Base-by-base conservation (phyloP, 2,113 vertebrate genomes). In the Sminthopsis crassicaudata region DNA sequence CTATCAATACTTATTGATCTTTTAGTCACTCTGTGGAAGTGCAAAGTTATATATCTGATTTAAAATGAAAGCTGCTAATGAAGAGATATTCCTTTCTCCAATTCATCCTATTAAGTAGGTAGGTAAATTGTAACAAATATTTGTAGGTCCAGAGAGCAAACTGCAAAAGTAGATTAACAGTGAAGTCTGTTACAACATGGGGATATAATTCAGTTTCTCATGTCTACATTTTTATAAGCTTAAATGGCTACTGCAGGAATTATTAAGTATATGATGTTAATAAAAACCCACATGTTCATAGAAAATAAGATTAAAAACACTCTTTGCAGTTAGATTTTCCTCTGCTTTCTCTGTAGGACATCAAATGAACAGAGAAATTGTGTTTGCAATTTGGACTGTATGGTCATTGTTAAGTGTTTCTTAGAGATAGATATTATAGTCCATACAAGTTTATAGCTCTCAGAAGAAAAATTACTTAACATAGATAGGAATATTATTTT, bases 1-100 rank as follows among this genome's bases (percentile, higher is more conserved):
- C 67, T 84, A 84, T 84, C 67, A 84, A 84, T 84, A 84, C n/a
- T 84, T 84, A 84, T 84, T 84, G 67, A 84, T 42, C 67, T 42
- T n/a, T 84, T 84, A 42, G 67, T 84, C 67, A 84, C n/a, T 84
- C 67, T 84, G 67, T 84, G 67, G 67, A 84, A 84, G 67, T 84
- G n/a, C n/a, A 84, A 84, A 84, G 67, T 84, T 84, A 84, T 84
- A 84, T 84, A 84, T 84, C n/a, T 84, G 67, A 84, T 84, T 84
- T 84, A 84, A 84, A 84, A 84, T 42, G 67, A 84, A 84, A 84
- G 67, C 19, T 42, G 6, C n/a, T 42, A 84, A 84, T 84, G n/a
- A 84, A 84, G 67, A 23, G 67, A 84, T 84, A 84, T 84, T 84
- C 67, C 67, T 42, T 84, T 84, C n/a, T 84, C 42, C n/a, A 84